A percentile compares a stretch with the other conserved stretches of the same genome.
Conservation (phyloP, 2,888 invertebrate species). For the Gandaritis pyraliata region DNA sequence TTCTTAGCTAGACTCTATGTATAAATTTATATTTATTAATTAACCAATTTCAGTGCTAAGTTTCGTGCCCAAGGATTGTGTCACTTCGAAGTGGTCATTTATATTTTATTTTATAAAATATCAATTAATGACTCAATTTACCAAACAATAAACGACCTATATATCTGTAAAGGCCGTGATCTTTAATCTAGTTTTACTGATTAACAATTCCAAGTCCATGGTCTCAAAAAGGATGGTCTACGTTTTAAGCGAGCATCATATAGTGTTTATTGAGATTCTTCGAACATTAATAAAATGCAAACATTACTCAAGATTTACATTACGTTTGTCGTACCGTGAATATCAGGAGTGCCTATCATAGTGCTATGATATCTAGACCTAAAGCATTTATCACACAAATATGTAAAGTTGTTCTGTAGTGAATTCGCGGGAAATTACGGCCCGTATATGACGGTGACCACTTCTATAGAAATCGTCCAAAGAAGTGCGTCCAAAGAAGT, state of each 20-base stretch:
- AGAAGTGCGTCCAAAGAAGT: slow-evolving; percentile 7
- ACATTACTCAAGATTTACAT: too few species aligned
- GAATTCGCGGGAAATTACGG: background rate
- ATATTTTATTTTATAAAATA: slow-evolving; percentile 1
- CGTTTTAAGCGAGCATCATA: background rate
- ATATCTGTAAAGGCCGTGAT: slow-evolving; percentile 9
- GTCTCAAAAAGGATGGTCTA: background rate
- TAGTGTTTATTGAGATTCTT: background rate
- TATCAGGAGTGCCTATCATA: too few species aligned
- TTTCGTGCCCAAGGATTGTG: background rate
- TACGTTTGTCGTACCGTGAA: too few species aligned
- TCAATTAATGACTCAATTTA: slow-evolving; percentile 11
- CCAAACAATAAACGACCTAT: background rate
- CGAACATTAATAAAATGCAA: too few species aligned
- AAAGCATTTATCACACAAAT: background rate
- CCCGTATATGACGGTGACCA: too few species aligned
- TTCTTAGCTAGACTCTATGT: too few species aligned
- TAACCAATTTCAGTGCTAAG: slow-evolving; percentile 1
- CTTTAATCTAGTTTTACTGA: slow-evolving; percentile 9
- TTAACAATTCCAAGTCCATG: slow-evolving; percentile 6
- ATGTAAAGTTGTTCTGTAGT: too few species aligned
- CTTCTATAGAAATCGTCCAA: background rate
- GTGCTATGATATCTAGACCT: too few species aligned
- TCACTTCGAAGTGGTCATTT: background rate
- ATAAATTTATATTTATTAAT: background rate